Conservation (phyloP, 2,888 invertebrate genomes). For the Cecidostiba fungosa region DNA sequence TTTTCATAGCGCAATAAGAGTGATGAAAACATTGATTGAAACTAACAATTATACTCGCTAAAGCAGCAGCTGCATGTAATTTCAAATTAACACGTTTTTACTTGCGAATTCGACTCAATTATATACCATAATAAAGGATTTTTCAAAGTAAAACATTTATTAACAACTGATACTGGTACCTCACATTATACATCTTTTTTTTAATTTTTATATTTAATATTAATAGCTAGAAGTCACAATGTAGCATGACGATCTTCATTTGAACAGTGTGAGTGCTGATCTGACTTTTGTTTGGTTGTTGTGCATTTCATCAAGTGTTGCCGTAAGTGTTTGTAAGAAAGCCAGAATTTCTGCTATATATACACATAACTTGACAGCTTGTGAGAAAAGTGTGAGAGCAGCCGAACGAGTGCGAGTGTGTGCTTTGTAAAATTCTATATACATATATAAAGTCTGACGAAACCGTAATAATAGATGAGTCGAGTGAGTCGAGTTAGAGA, state of each 20-base stretch:
- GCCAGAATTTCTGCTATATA: conserved; percentile 20
- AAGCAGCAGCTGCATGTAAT: too few species aligned
- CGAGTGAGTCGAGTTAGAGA: conserved; percentile 27
- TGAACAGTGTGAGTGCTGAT: conserved; percentile 46
- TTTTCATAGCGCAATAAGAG: not conserved
- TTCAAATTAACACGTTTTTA: not conserved
- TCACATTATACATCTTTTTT: conserved; percentile 2
- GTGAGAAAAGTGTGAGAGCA: not conserved
- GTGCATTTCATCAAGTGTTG: conserved; percentile 56
- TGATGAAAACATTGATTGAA: too few species aligned
- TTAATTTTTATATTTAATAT: conserved; percentile 15
- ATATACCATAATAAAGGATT: too few species aligned
- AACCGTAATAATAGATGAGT: conserved; percentile 11
- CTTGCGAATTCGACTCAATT: not conserved
- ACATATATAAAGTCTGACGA: not conserved
- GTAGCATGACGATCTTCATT: conserved; percentile 59
- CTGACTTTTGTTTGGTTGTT: conserved; percentile 50
- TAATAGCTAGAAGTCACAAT: conserved; percentile 51
- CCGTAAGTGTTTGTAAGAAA: conserved; percentile 50
- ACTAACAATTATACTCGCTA: not conserved
- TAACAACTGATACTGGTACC: conserved; percentile 46
- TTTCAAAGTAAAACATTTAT: not conserved
- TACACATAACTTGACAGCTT: not conserved
- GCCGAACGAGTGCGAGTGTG: not conserved
- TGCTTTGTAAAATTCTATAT: conserved; percentile 12